phyloP scores from a whole-genome alignment of 30 jellyfish, hydroid and myxozoan genomes.

The Catostylus mosaicus region DNA sequence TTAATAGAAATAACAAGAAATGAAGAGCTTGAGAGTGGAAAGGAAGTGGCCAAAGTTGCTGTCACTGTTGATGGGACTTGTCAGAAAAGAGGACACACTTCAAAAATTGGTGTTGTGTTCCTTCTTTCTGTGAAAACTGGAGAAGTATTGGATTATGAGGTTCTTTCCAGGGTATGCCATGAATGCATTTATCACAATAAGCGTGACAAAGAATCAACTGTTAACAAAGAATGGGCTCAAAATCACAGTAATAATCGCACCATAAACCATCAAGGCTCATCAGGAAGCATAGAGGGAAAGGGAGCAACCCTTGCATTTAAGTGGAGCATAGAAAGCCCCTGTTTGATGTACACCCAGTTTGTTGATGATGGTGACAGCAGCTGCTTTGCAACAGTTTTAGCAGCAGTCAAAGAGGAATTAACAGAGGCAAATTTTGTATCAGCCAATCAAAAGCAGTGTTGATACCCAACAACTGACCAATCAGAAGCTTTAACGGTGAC shows the following conservation, averaged over 20 bases:
- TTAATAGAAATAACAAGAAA: background rate
- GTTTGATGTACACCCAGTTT: slow-evolving; percentile 31
- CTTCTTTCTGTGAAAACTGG: slow-evolving; percentile 51
- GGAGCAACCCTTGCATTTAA: slow-evolving; percentile 20
- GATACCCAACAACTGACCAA: too few species aligned
- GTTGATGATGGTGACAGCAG: slow-evolving; percentile 64
- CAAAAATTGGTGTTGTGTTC: slow-evolving; percentile 72
- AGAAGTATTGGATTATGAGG: slow-evolving; percentile 57
- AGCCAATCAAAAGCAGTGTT: too few species aligned
- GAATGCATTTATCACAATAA: slow-evolving; percentile 30
- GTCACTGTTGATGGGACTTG: too few species aligned
- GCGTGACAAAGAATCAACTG: slow-evolving; percentile 32
- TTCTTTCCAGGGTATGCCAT: slow-evolving; percentile 43
- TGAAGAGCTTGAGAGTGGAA: slow-evolving; percentile 26
- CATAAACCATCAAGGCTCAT: slow-evolving; percentile 51
- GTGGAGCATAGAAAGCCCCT: slow-evolving; percentile 20
- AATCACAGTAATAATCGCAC: slow-evolving; percentile 22
- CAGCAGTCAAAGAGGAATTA: slow-evolving; percentile 22
- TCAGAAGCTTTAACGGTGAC: too few species aligned
- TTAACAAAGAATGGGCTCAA: slow-evolving; percentile 25
- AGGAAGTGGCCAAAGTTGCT: slow-evolving; percentile 7
- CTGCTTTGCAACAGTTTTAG: slow-evolving; percentile 53
- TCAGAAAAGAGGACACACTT: too few species aligned
- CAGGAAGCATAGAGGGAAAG: slow-evolving; percentile 39
- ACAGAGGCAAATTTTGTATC: too few species aligned